Evolutionary conservation across 1,140 invertebrate genomes (phyloP), one percentile per base, ranked within the genome.

Genomic region (Bemisia tabaci): DNA sequence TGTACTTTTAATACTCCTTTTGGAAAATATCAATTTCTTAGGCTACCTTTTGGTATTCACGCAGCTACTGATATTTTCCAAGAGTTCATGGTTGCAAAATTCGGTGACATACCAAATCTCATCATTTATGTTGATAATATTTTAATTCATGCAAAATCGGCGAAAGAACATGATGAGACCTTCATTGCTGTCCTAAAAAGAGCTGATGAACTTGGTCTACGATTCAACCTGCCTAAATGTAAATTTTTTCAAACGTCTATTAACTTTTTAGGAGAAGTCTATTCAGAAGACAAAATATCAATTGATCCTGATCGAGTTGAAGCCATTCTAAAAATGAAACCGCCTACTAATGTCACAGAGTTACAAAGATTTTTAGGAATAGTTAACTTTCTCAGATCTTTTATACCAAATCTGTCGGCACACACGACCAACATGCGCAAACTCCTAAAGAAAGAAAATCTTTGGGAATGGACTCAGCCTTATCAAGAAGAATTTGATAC

Each of bases 51-150:
- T 67, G 75, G 72, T 5, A 71, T 77, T 12, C 66, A 63, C 12
- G 63, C 68, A 17, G 67, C 68, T 12, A 64, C 68, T 22, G 68
- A 72, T 61, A 22, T 62, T 22, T 71, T 62, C 60, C 71, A 72
- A 33, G 39, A 24, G 12, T 70, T 73, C 65, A 71, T 68, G 0
- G 59, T 68, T 63, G 70, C 71, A 65, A 33, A 71, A 12, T 74
- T 76, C 70, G 65, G 70, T 22, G 70, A 71, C 48, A 70, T 75
- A 26, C 24, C 62, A 24, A 71, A 70, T 22, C 70, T 75, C 24
- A 63, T 33, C 2, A 65, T 74, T 25, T 73, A 75, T 70, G 73
- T 74, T 69, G 73, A 75, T 67, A 70, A 75, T 68, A 62, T 77
- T 12, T 69, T 73, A 60, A 69, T 77, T 60, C 67, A 66, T 58